phyloP scores from a whole-genome alignment of 2,797 vertebrate genomes.

The Cyclopterus lumpus region DNA sequence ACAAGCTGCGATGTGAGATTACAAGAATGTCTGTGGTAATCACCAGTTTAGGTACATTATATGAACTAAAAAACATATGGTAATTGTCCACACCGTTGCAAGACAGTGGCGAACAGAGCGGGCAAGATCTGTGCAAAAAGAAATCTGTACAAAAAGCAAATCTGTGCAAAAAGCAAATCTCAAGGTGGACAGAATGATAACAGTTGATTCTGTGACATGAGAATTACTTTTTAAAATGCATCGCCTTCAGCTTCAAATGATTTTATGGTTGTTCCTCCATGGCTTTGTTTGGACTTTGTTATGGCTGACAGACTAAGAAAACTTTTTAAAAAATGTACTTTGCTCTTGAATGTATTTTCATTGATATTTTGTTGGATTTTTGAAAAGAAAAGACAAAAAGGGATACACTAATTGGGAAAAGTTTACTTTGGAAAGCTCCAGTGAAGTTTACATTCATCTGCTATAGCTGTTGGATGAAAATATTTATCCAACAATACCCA shows the following conservation, averaged over 20 bases:
- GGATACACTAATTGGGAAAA: conserved; percentile 36
- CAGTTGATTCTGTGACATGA: neutral
- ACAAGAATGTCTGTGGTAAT: too few species aligned
- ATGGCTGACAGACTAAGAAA: neutral
- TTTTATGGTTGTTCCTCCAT: neutral
- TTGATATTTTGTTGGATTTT: conserved; percentile 11
- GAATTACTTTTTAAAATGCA: neutral
- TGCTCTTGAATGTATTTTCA: conserved; percentile 3
- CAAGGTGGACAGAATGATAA: neutral
- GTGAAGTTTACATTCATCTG: conserved; percentile 30
- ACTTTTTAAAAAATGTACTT: neutral
- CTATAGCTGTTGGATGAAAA: conserved; percentile 11
- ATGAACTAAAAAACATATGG: too few species aligned
- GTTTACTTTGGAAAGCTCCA: conserved; percentile 28
- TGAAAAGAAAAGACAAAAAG: conserved; percentile 1
- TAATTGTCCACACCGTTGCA: too few species aligned
- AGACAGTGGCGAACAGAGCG: too few species aligned
- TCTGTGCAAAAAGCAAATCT: too few species aligned
- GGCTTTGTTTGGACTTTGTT: neutral
- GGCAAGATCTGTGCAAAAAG: too few species aligned
- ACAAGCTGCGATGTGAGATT: too few species aligned
- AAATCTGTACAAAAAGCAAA: too few species aligned
- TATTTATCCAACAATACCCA: conserved; percentile 33
- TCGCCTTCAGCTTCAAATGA: neutral
- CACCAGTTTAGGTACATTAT: too few species aligned